Percentiles rank a stretch among this genome's conserved stretches.
Conservation (phyloP, 2,113 vertebrate genomes). For the Zosterops hypoxanthus region DNA sequence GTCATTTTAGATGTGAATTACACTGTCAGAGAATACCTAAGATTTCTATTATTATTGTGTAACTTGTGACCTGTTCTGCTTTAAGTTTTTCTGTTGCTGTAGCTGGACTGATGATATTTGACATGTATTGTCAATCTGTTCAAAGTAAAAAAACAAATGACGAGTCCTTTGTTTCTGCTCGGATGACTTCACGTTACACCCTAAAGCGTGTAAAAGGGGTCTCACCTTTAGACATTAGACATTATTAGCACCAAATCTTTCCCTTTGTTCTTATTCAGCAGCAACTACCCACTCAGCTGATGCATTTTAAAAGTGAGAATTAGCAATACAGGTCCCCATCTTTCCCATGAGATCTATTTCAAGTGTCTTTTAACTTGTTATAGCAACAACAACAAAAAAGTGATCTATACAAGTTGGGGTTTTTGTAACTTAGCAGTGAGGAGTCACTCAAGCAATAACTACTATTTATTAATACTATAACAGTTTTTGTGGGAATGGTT, state of each 20-base stretch:
- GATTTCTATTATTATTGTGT: background rate
- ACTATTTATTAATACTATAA: background rate
- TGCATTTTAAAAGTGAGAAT: background rate
- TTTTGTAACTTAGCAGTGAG: background rate
- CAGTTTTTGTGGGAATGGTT: background rate
- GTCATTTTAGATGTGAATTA: background rate
- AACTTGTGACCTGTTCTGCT: background rate
- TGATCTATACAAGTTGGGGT: accelerated
- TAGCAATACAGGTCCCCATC: background rate
- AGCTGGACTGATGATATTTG: background rate
- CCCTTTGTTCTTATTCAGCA: background rate
- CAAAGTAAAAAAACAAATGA: background rate
- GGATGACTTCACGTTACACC: background rate
- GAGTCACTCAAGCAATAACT: background rate
- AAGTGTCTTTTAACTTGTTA: background rate
- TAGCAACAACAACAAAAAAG: background rate
- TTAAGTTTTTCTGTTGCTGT: background rate
- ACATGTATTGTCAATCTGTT: background rate
- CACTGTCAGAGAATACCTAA: background rate
- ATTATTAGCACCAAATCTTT: background rate
- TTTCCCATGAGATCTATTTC: background rate
- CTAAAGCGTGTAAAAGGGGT: background rate
- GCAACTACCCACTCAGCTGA: background rate
- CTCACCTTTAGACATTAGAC: background rate
- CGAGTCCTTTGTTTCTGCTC: background rate